Conservation (phyloP, 2,113 vertebrate species). For the Leuciscus idus region DNA sequence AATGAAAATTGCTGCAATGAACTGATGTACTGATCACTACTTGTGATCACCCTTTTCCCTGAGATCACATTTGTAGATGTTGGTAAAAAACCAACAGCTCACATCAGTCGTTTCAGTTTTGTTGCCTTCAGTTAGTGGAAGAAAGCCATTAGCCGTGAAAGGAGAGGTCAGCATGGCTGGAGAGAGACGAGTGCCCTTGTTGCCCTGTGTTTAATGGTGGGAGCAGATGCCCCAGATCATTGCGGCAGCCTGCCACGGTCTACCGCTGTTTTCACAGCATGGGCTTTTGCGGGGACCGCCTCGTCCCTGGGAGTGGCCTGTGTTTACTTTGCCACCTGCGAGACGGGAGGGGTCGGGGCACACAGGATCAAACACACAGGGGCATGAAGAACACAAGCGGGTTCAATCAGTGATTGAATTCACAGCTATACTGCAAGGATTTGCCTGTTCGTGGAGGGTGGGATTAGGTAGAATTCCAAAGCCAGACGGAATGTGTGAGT, state of each 20-base stretch:
- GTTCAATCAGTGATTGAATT: constrained; percentile 54
- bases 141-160: background rate
- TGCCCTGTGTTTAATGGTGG: constrained; percentile 17
- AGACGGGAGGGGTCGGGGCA: constrained; percentile 52
- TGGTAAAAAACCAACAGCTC: background rate
- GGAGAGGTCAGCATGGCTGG: background rate
- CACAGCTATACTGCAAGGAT: constrained; percentile 66
- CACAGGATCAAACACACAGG: constrained; percentile 23
- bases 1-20: background rate
- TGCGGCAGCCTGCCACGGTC: constrained; percentile 70
- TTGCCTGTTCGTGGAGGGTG: constrained; percentile 37
- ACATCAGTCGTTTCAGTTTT: background rate
- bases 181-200: constrained; percentile 2
- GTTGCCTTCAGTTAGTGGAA: background rate
- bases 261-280: constrained; percentile 79
- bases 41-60: background rate
- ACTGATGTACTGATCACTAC: background rate
- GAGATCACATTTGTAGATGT: background rate
- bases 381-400: constrained; percentile 52
- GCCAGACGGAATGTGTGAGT: constrained; percentile 69
- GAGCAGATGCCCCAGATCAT: constrained; percentile 35
- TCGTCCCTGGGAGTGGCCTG: constrained; percentile 71
- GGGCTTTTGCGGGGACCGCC: constrained; percentile 64
- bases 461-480: constrained; percentile 64
- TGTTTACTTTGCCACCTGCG: constrained; percentile 83